phyloP scores from a whole-genome alignment of 2,797 vertebrate genomes.

The Pangasius macronema region DNA sequence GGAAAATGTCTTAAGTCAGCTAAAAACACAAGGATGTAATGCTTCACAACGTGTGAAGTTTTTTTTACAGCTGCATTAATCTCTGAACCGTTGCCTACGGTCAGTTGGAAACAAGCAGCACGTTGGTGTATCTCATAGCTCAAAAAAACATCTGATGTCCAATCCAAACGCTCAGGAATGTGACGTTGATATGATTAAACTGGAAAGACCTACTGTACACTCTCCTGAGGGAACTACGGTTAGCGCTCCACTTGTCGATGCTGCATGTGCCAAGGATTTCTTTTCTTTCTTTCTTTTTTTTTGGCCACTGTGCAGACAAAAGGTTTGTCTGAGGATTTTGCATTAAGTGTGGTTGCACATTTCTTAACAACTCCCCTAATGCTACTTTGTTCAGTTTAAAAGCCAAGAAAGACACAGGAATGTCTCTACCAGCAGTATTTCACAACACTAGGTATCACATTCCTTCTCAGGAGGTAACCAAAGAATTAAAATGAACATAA shows the following conservation, averaged over 20 bases:
- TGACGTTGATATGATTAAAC: slow-evolving; percentile 36
- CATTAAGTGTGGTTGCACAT: slow-evolving; percentile 14
- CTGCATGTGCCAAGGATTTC: slow-evolving; percentile 28
- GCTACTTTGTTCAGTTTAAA: slow-evolving; percentile 28
- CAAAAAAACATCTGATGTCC: slow-evolving; percentile 38
- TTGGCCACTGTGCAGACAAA: slow-evolving; percentile 13
- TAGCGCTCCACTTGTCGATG: slow-evolving; percentile 38
- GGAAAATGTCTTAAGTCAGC: slow-evolving; percentile 62
- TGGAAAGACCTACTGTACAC: slow-evolving; percentile 36
- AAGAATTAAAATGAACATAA: slow-evolving; percentile 20
- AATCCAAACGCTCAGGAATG: slow-evolving; percentile 49
- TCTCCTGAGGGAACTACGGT: slow-evolving; percentile 41
- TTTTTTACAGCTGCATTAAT: slow-evolving; percentile 60
- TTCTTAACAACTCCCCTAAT: slow-evolving; percentile 7
- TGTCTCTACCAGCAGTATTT: slow-evolving; percentile 38
- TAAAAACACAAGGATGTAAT: slow-evolving; percentile 49
- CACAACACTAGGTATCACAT: slow-evolving; percentile 32
- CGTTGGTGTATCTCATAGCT: slow-evolving; percentile 52
- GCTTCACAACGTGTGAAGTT: slow-evolving; percentile 54
- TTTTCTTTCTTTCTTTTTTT: background rate
- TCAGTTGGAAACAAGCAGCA: slow-evolving; percentile 64
- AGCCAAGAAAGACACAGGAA: slow-evolving; percentile 35
- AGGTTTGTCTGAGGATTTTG: slow-evolving; percentile 43
- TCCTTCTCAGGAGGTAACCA: slow-evolving; percentile 23
- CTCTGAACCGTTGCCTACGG: slow-evolving; percentile 59